Evolutionary conservation across 2,113 vertebrate genomes (phyloP).

Genomic region (Chionomys nivalis): DNA sequence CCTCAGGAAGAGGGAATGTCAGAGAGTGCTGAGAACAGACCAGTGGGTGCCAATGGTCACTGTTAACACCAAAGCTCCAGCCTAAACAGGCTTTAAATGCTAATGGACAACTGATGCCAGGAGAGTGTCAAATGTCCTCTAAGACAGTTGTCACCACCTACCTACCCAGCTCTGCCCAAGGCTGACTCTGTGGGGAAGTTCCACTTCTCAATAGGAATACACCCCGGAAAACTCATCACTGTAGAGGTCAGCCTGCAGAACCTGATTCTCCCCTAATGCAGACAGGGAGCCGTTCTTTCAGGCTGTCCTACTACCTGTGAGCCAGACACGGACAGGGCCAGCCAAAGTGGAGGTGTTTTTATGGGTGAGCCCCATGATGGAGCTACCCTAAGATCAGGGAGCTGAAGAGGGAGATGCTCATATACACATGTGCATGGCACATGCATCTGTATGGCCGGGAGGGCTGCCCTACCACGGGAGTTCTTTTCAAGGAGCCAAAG

Average conservation of each 20-base stretch:
- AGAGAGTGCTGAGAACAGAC: slow-evolving; percentile 33
- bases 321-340: neutral
- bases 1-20: slow-evolving; percentile 26
- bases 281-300: neutral
- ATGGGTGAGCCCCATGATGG: neutral
- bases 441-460: neutral
- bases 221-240: neutral
- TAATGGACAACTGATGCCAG: slow-evolving; percentile 2
- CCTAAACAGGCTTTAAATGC: slow-evolving; percentile 21
- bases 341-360: neutral
- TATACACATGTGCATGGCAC: neutral
- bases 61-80: slow-evolving; percentile 44
- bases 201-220: slow-evolving; percentile 20
- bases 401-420: neutral
- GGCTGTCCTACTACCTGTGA: neutral
- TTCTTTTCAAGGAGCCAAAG: neutral
- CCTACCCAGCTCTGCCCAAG: neutral
- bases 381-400: slow-evolving; percentile 18
- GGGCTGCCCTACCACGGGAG: neutral
- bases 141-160: neutral
- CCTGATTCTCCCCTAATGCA: neutral
- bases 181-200: neutral
- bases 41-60: neutral
- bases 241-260: neutral
- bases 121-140: neutral